Percentiles rank a stretch among this genome's conserved stretches.
These are phyloP conservation scores for Spisula solida DNA, from an alignment of 2,888 invertebrate genomes.

Conservation along the genomic window DNA sequence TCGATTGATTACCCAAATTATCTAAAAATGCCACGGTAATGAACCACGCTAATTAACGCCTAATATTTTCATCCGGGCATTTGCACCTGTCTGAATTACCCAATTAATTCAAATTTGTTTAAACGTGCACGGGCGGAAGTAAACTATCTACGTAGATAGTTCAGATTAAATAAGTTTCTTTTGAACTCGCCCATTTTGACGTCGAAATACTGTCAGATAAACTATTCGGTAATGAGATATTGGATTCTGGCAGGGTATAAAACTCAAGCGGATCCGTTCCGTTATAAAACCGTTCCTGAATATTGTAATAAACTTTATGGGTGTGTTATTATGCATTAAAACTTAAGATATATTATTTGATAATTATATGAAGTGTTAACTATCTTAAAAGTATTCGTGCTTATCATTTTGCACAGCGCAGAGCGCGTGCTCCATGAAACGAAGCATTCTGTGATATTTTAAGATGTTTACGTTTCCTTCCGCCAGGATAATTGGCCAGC, in stretches of 20 bases:
- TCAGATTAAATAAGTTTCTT: not conserved
- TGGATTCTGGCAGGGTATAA: not conserved
- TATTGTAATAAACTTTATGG: conserved; percentile 12
- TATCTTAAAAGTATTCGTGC: not conserved
- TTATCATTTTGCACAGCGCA: not conserved
- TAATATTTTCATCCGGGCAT: conserved; percentile 19
- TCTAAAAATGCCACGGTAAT: not conserved
- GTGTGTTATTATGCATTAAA: not conserved
- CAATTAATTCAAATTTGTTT: conserved; percentile 9
- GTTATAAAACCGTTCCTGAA: not conserved
- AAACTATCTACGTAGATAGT: not conserved
- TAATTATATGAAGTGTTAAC: conserved; percentile 8
- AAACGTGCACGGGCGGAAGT: not conserved
- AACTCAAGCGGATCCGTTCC: not conserved
- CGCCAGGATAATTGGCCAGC: not conserved
- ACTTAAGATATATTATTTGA: conserved; percentile 10
- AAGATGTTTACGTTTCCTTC: not conserved
- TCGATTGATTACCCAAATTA: not conserved
- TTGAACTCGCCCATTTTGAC: not conserved
- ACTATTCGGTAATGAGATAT: not conserved
- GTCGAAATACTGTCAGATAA: not conserved
- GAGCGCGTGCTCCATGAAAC: not conserved
- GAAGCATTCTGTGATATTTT: not conserved
- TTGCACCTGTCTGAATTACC: conserved; percentile 12
- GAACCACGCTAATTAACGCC: conserved; percentile 11